Evolutionary conservation across 2,113 vertebrate species (phyloP).

Genomic region (Sphaerodactylus townsendi): DNA sequence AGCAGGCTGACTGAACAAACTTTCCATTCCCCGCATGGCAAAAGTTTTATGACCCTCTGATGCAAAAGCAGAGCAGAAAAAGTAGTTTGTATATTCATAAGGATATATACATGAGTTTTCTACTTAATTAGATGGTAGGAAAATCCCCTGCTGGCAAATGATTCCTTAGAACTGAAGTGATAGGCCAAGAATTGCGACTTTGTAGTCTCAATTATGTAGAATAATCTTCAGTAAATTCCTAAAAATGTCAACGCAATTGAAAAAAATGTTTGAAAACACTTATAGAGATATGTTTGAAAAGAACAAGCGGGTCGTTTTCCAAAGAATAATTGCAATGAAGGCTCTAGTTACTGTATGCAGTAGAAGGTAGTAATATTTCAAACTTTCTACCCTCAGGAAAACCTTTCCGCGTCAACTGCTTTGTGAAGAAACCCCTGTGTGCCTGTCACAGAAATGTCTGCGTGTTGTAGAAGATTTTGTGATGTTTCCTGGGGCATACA

Average conservation of each 20-base stretch:
- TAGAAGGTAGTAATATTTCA: background rate
- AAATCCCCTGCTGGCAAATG: constrained; percentile 50
- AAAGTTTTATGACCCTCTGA: constrained; percentile 54
- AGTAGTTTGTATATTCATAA: constrained; percentile 35
- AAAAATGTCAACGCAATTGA: constrained; percentile 40
- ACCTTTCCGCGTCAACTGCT: background rate
- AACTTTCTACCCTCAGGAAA: background rate
- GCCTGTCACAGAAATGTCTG: background rate
- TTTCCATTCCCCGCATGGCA: constrained; percentile 50
- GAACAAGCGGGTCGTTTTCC: constrained; percentile 40
- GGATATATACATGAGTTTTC: constrained; percentile 33
- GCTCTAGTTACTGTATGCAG: constrained; percentile 1
- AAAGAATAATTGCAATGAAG: background rate
- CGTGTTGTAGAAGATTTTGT: background rate
- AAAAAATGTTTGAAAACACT: constrained; percentile 41
- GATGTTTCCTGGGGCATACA: background rate
- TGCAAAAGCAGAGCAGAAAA: background rate
- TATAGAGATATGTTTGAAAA: constrained; percentile 45
- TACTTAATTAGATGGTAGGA: constrained; percentile 59
- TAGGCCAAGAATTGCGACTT: background rate
- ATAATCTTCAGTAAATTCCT: constrained; percentile 46
- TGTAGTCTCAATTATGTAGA: constrained; percentile 34
- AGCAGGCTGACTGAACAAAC: constrained; percentile 47
- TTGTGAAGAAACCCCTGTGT: background rate
- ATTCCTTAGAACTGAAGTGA: constrained; percentile 30